phyloP scores from a whole-genome alignment of 2,888 invertebrate genomes.

The Drosophila suboccidentalis region DNA sequence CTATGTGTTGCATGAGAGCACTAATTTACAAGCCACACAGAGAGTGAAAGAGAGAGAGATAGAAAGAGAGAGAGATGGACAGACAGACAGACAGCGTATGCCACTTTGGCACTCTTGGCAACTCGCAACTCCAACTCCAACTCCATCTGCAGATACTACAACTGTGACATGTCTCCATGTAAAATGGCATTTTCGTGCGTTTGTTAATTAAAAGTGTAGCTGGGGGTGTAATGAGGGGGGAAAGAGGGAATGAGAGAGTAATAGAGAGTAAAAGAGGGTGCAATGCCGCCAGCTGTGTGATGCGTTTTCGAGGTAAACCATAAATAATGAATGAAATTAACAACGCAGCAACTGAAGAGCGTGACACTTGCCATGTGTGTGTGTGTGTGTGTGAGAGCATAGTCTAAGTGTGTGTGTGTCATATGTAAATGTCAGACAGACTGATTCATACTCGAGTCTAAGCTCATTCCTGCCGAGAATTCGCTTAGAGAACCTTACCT shows the following conservation, averaged over 20 bases:
- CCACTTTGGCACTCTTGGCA: conserved; percentile 36
- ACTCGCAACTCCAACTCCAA: conserved; percentile 24
- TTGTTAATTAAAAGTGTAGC: conserved; percentile 78
- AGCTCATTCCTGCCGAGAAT: neutral
- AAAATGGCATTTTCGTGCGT: conserved; percentile 77
- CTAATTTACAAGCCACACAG: conserved; percentile 47
- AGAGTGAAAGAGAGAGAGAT: conserved; percentile 7
- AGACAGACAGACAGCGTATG: conserved; percentile 55
- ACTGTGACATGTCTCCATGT: conserved; percentile 59
- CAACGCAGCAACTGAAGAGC: conserved; percentile 64
- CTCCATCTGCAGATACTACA: conserved; percentile 5
- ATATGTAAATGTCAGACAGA: conserved; percentile 1
- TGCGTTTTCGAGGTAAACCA: conserved; percentile 82
- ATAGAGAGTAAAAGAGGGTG: conserved; percentile 28
- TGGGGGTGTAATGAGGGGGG: neutral
- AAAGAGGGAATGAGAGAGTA: neutral
- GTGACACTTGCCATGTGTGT: conserved; percentile 38
- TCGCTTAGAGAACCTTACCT: neutral
- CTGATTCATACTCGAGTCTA: conserved; percentile 3
- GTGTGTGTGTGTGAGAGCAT: neutral
- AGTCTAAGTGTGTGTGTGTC: conserved; percentile 1
- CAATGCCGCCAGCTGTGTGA: conserved; percentile 49
- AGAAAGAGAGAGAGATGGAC: neutral
- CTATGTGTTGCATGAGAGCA: conserved; percentile 40
- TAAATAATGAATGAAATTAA: conserved; percentile 84